Evolutionary conservation across 2,888 invertebrate species (phyloP).

Genomic region (Sinelater perroti): DNA sequence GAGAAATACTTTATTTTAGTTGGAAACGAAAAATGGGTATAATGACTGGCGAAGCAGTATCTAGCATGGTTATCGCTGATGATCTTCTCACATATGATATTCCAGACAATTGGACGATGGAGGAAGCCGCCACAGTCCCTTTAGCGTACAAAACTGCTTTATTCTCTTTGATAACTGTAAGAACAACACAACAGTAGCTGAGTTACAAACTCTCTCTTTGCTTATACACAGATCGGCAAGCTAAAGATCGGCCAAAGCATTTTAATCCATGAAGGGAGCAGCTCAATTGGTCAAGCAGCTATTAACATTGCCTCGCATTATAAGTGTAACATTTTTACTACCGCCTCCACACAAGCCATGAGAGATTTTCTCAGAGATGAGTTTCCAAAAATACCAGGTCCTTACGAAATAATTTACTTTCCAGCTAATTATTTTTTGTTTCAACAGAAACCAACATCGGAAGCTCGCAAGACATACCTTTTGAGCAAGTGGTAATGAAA

Average conservation of each 20-base stretch:
- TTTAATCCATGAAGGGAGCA: constrained; percentile 69
- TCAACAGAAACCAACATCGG: constrained; percentile 72
- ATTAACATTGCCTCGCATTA: constrained; percentile 73
- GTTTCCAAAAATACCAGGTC: constrained; percentile 60
- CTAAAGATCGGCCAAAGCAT: constrained; percentile 58
- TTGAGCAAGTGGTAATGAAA: constrained; percentile 84
- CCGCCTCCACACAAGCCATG: constrained; percentile 74
- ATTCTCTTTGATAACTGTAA: constrained; percentile 58
- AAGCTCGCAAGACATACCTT: constrained; percentile 85
- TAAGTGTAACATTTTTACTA: constrained; percentile 74
- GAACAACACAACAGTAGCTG: too few relatives aligned
- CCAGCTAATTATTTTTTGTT: not conserved
- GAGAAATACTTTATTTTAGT: constrained; percentile 3
- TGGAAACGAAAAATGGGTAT: constrained; percentile 73
- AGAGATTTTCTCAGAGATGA: constrained; percentile 68
- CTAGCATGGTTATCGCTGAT: constrained; percentile 69
- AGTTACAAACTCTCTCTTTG: too few relatives aligned
- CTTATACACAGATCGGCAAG: constrained; percentile 38
- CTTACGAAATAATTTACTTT: not conserved
- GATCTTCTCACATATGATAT: constrained; percentile 68
- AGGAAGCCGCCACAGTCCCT: constrained; percentile 80
- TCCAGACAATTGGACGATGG: constrained; percentile 76
- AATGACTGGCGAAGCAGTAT: constrained; percentile 66
- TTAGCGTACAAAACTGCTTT: constrained; percentile 70
- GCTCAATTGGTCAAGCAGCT: constrained; percentile 82